Evolutionary conservation across 64 coral and sea anemone genomes (phyloP), one percentile per base, ranked within the genome.

Genomic region (Montipora cactus): DNA sequence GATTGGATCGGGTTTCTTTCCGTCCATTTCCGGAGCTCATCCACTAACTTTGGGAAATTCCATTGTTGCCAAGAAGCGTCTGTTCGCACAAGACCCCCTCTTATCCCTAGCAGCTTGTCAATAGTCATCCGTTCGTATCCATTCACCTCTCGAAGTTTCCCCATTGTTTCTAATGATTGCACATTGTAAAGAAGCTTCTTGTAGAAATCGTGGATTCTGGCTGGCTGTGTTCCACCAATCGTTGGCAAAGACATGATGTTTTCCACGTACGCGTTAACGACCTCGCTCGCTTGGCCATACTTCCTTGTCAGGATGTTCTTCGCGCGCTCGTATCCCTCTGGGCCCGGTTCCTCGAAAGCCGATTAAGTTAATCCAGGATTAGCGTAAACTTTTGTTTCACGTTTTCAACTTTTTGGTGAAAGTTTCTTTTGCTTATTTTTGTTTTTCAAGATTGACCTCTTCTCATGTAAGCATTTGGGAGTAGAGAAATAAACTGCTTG

Each of bases 211-310:
- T 92, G 67, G 52, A 92, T 84, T 84, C 47, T 74, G 53, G 44
- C 59, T 75, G 90, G 47, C 28, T 77, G 79, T 2, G 80, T 37
- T 48, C 81, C 81, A 49, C 9, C 45, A n/a, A 92, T 84, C 53
- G 51, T 49, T 0, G 80, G 90, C 67, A 84, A 92, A 76, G 67
- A 49, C 68, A 92, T 73, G 37, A 92, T 69, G 13, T 44, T 68
- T 58, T 92, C 71, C 44, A 81, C 81, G 72, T 92, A 92, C n/a
- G 73, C 81, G 52, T 92, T 92, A 6, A 92, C 55, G 15, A 84
- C 44, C 47, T 92, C 80, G 51, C 75, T 79, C 6, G 76, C n/a
- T 44, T 91, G 77, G 3, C 89, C 78, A 71, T 81, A 91, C 49
- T 92, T 84, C 16, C 67, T 67, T 79, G 28, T 82, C 59, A 91